A percentile compares a stretch with the other conserved stretches of the same genome.
Evolutionary conservation across 2,888 invertebrate genomes (phyloP).

Genomic region (Drosophila borborema): DNA sequence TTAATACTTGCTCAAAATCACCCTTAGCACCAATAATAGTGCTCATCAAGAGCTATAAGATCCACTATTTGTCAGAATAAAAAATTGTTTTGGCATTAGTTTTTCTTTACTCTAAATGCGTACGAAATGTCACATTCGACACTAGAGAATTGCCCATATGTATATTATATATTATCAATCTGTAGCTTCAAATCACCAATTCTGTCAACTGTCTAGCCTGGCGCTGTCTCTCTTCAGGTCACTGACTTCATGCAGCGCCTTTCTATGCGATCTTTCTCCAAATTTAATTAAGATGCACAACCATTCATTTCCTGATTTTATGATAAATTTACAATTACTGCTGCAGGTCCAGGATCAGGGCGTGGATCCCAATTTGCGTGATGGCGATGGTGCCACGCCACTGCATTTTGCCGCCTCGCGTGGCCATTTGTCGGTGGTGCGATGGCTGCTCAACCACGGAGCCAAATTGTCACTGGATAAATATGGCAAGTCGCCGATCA

Average conservation of each 20-base stretch:
- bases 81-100: too few species aligned
- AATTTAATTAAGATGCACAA: neutral
- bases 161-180: too few species aligned
- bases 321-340: neutral
- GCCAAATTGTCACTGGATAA: conserved; percentile 93
- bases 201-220: neutral
- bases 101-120: too few species aligned
- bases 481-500: conserved; percentile 95
- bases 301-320: too few species aligned
- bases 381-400: conserved; percentile 95
- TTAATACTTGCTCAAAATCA: too few species aligned
- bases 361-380: conserved; percentile 93
- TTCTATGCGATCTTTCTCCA: neutral
- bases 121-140: too few species aligned
- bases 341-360: conserved; percentile 92
- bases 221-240: neutral
- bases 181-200: too few species aligned
- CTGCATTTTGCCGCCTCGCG: conserved; percentile 95
- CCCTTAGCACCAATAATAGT: too few species aligned
- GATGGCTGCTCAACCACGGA: conserved; percentile 94
- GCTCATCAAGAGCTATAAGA: too few species aligned
- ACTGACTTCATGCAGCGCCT: neutral
- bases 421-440: conserved; percentile 91
- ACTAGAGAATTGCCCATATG: too few species aligned
- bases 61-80: too few species aligned